Evolutionary conservation across 2,113 vertebrate species (phyloP), one percentile per base, ranked within the genome.

Genomic region (Nycticryphes semicollaris): DNA sequence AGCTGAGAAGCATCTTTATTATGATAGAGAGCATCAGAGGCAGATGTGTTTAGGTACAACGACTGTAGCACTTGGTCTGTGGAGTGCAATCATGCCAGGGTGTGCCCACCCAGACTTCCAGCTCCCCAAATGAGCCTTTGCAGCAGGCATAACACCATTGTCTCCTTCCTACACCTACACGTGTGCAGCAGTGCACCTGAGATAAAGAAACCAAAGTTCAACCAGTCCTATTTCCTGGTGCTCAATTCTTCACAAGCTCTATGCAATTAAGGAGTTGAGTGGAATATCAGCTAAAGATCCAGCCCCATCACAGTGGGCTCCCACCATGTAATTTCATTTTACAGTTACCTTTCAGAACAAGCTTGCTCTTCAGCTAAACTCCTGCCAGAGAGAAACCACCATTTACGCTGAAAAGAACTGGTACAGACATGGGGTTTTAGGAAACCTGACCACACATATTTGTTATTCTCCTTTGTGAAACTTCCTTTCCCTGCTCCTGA

Each of bases 51-150:
- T 21, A 27, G 56, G 7, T 39, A 7, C 4, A 39, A 87, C 0
- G 0, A 72, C 39, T 0, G 10, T 45, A 48, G 30, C 12, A 18
- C 62, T 37, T 37, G 30, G 15, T 68, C 75, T 57, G 64, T 12
- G 19, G 31, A 74, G 47, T 4, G 0, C 27, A 60, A 91, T 69
- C 41, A 6, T 0, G 0, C 20, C n/a, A 45, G 33, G 21, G 25
- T 1, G 11, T 48, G 50, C 39, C 39, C 27, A 51, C 23, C 24
- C 47, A 41, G 76, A 25, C 19, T 28, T 69, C 23, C 24, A 94
- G 72, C 60, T 33, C 53, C 72, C 19, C 11, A 54, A 12, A 73
- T 0, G 4, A 82, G 85, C n/a, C 50, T 53, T 47, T 74, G n/a
- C 43, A 22, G 37, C 27, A 45, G 47, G 10, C 9, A 1, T 5